These are phyloP conservation scores for Magallana nippona DNA, from an alignment of 2,888 invertebrate species.

Conservation along the genomic window DNA sequence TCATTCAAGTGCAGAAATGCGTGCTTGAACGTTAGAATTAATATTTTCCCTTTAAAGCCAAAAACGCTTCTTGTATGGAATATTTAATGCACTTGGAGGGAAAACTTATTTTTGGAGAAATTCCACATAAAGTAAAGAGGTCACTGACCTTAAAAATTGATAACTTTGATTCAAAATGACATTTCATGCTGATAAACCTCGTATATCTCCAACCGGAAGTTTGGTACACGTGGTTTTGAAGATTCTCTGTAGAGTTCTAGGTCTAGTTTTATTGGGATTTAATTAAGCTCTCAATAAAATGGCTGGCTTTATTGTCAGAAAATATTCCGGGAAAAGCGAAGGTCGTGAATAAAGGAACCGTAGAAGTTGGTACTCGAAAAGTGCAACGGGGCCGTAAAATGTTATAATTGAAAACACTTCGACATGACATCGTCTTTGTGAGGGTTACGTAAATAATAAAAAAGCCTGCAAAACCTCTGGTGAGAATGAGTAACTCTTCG, in stretches of 20 bases:
- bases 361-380: not conserved
- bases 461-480: not conserved
- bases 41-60: no score
- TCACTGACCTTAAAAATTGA: not conserved
- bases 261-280: not conserved
- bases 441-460: not conserved
- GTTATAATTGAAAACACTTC: not conserved
- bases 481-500: not conserved
- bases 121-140: not conserved
- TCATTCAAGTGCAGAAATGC: no score
- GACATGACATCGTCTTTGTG: not conserved
- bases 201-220: not conserved
- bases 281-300: not conserved
- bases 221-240: not conserved
- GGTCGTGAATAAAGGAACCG: not conserved
- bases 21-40: no score
- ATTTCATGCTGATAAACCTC: not conserved
- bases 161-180: slow-evolving; percentile 23
- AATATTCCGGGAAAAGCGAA: slow-evolving; percentile 8
- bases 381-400: not conserved
- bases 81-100: no score
- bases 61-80: no score
- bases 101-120: no score
- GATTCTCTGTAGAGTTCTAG: not conserved
- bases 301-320: slow-evolving; percentile 13